A percentile compares a stretch with the other conserved stretches of the same genome.
Conservation (phyloP, 2,888 invertebrate genomes). For the Dioctria linearis region DNA sequence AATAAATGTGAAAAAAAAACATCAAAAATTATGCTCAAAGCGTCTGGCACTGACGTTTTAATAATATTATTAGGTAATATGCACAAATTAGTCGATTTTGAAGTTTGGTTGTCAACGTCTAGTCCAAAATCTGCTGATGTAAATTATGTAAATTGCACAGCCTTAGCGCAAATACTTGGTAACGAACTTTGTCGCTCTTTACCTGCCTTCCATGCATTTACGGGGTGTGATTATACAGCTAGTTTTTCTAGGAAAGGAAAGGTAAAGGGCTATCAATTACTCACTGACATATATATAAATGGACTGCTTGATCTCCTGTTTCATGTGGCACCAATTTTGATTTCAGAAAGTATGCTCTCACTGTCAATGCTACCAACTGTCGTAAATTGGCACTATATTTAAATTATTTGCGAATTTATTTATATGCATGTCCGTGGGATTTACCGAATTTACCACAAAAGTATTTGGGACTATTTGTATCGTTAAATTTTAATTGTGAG, state of each 20-base stretch:
- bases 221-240: constrained; percentile 14
- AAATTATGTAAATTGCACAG: constrained; percentile 21
- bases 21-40: constrained; percentile 2
- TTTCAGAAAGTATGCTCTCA: too few species aligned
- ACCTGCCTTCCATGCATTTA: not conserved
- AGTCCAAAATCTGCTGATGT: not conserved
- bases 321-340: too few species aligned
- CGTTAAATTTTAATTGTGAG: too few species aligned
- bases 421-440: too few species aligned
- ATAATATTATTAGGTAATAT: constrained; percentile 27
- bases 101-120: constrained; percentile 1
- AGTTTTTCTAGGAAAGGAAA: constrained; percentile 20
- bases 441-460: too few species aligned
- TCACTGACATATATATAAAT: too few species aligned
- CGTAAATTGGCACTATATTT: too few species aligned
- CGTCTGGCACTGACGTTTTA: constrained; percentile 8
- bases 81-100: not conserved
- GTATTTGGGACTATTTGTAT: too few species aligned
- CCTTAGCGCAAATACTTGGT: not conserved
- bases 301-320: too few species aligned
- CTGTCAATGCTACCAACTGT: too few species aligned
- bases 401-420: too few species aligned
- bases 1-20: not conserved
- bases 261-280: constrained; percentile 3
- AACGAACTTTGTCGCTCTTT: constrained; percentile 1